Base-by-base conservation (phyloP, 2,888 invertebrate species). In the Limnephilus lunatus region DNA sequence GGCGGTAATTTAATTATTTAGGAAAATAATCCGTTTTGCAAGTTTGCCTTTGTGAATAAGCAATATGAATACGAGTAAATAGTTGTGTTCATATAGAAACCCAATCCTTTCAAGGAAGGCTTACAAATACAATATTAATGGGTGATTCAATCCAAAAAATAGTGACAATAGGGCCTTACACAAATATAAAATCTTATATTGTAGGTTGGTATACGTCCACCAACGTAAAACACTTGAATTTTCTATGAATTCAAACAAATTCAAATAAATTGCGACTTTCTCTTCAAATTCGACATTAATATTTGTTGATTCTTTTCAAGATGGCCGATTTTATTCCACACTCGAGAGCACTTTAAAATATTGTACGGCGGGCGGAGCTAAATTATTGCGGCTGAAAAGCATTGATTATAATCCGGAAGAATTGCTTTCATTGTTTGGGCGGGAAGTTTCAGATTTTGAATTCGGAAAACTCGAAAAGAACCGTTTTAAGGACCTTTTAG, bases 321-420 rank as follows among this genome's bases (percentile, higher is more conserved):
- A 86, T 86, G 86, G 44, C 35, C n/a, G 86, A 44, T 39, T 44
- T 44, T 30, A 86, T 86, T 86, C 48, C 44, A 14, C n/a, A 44
- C 86, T 86, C 86, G 83, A 90, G 90, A 85, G 83, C 83, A 90
- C 83, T 90, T 30, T 19, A 30, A 82, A 68, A 68, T 68, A 25
- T 68, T 30, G 83, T 30, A 82, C 44, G 81, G 39, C 30, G 89
- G 19, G 14, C 81, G 83, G 30, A n/a, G n/a, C 0, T 32, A 44
- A 31, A 44, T 44, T 83, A 48, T 83, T 83, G 53, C 53, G 31
- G 30, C 31, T 90, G 90, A 90, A 90, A 85, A 83, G 90, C 90
- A 90, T 90, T 90, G 90, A 90, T 90, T 90, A 83, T 90, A 90
- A 90, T 90, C 90, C 85, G 90, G 83, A 83, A 44, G 35, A 90